These are phyloP conservation scores for Orchestia grillus DNA, from an alignment of 1,140 invertebrate genomes.

Conservation along the genomic window DNA sequence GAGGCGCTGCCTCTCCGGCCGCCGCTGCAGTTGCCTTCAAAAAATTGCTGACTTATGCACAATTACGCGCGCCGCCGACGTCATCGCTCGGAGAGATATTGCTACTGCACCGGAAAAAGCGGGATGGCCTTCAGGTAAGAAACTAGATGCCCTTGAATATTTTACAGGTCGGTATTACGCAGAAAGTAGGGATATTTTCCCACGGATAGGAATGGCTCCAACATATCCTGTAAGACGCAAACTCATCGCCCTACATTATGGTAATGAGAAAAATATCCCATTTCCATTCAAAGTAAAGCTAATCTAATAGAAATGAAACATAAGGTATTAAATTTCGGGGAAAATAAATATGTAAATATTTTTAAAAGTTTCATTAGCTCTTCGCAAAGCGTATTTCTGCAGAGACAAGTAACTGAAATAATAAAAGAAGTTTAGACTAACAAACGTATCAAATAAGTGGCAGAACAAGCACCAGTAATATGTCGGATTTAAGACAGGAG, in stretches of 20 bases:
- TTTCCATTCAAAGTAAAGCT: not conserved
- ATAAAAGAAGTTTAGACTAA: not conserved
- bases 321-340: no score
- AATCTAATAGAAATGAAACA: no score
- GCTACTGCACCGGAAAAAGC: not conserved
- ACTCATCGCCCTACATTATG: not conserved
- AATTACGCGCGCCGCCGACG: conserved; percentile 5
- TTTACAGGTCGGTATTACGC: not conserved
- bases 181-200: not conserved
- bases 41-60: conserved; percentile 39
- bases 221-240: not conserved
- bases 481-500: not conserved
- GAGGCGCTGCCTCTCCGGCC: not conserved
- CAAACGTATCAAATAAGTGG: not conserved
- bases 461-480: not conserved
- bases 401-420: not conserved
- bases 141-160: not conserved
- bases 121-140: not conserved
- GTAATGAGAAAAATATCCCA: not conserved
- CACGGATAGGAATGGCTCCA: not conserved
- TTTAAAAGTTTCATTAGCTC: no score
- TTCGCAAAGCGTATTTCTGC: no score
- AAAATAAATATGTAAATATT: no score
- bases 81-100: not conserved
- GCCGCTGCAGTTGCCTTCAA: not conserved